Conservation (phyloP, 2,113 vertebrate species). For the Empidonax traillii region DNA sequence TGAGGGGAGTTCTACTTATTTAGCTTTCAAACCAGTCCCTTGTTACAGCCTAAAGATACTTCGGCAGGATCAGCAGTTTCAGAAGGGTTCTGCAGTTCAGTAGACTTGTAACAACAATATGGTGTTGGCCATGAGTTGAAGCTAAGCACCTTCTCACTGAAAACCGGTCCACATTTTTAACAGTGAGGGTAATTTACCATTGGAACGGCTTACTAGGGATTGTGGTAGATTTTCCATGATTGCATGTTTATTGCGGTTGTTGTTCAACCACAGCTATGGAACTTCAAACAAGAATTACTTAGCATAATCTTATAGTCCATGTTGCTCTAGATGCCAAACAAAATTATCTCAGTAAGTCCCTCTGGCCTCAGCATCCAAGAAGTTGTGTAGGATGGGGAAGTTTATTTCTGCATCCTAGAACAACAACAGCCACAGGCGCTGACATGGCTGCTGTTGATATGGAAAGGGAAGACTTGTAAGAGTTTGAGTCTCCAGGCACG, state of each 20-base stretch:
- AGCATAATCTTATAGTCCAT: background rate
- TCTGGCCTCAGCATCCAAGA: background rate
- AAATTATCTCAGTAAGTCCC: background rate
- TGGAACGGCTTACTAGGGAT: conserved; percentile 25
- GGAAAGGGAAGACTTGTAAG: background rate
- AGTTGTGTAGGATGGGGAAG: conserved; percentile 13
- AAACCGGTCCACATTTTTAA: conserved; percentile 4
- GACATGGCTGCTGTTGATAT: background rate
- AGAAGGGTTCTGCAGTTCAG: background rate
- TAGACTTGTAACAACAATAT: background rate
- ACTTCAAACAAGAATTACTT: conserved; percentile 5
- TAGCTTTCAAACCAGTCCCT: background rate
- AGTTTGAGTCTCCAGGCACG: background rate
- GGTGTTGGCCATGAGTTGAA: background rate
- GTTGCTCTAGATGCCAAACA: background rate
- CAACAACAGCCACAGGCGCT: background rate
- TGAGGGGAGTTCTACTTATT: background rate
- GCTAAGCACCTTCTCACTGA: background rate
- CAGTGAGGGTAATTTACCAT: background rate
- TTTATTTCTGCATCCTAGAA: conserved; percentile 20
- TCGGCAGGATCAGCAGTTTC: background rate
- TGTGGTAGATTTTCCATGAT: conserved; percentile 56
- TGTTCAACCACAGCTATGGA: conserved; percentile 42
- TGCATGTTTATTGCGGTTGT: conserved; percentile 42
- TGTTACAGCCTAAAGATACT: background rate